Percentiles rank a stretch among this genome's conserved stretches.
These are phyloP conservation scores for Tetrax tetrax DNA, from an alignment of 2,113 vertebrate species.

Conservation along the genomic window DNA sequence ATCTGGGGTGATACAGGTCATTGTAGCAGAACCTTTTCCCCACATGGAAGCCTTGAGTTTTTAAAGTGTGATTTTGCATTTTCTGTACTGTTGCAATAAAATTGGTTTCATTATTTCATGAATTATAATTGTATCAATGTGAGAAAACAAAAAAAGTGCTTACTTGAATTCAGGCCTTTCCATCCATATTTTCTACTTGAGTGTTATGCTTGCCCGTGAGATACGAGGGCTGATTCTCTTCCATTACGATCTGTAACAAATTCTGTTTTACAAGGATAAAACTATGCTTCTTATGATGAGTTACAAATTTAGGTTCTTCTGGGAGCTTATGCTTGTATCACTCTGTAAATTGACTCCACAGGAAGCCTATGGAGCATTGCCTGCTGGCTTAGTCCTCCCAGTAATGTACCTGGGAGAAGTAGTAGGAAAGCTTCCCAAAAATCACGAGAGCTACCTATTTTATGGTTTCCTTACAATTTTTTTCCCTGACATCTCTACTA, in stretches of 20 bases:
- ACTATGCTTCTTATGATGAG: background rate
- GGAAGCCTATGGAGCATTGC: background rate
- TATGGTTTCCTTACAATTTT: background rate
- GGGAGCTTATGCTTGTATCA: background rate
- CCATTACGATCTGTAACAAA: fast-evolving
- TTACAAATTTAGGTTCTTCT: background rate
- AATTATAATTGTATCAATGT: background rate
- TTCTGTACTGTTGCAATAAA: background rate
- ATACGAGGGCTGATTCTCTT: background rate
- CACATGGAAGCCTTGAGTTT: background rate
- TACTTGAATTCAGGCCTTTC: background rate
- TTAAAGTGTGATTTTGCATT: background rate
- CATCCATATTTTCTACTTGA: background rate
- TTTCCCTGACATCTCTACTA: background rate
- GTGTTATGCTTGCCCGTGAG: background rate
- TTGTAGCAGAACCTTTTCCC: background rate
- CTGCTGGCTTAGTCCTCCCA: background rate
- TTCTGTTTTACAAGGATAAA: background rate
- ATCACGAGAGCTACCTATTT: background rate
- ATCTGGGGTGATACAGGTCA: background rate
- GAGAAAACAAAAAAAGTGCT: background rate
- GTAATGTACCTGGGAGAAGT: background rate
- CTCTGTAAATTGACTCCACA: background rate
- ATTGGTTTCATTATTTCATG: background rate
- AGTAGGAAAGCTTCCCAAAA: background rate